Conservation (phyloP, 2,797 vertebrate species). For the Periparus ater region DNA sequence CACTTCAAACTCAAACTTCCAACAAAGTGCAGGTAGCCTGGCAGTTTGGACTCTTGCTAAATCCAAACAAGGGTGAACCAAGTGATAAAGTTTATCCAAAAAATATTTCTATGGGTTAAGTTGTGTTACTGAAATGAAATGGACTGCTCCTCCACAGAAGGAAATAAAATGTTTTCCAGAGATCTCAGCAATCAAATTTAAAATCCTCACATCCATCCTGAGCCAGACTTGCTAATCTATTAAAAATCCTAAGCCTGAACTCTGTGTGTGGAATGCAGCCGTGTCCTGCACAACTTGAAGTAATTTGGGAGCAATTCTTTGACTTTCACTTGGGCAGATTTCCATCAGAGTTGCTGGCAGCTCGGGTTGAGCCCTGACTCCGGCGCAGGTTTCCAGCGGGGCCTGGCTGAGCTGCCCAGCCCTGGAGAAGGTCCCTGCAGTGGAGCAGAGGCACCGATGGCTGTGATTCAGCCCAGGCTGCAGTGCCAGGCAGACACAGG, state of each 20-base stretch:
- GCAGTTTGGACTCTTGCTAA: neutral
- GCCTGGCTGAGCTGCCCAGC: neutral
- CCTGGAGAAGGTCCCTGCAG: accelerated
- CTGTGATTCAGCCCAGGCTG: neutral
- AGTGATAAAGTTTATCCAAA: neutral
- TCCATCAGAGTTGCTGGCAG: neutral
- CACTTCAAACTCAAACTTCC: neutral
- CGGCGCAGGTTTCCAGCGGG: neutral
- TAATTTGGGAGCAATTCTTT: neutral
- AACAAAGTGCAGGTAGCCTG: neutral
- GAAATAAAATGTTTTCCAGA: neutral
- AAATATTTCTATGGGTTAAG: neutral
- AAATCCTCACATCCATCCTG: neutral
- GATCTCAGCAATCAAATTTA: neutral
- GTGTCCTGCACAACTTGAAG: neutral
- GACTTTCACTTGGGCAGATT: neutral
- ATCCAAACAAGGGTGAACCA: neutral
- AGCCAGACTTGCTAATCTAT: neutral
- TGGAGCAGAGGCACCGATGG: neutral
- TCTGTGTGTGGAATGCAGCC: neutral
- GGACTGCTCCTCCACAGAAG: neutral
- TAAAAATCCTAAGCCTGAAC: neutral
- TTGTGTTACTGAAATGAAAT: neutral
- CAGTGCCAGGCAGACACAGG: neutral
- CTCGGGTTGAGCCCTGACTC: neutral